Conservation (phyloP, 2,888 invertebrate genomes). For the Rugalucina vietnamica region DNA sequence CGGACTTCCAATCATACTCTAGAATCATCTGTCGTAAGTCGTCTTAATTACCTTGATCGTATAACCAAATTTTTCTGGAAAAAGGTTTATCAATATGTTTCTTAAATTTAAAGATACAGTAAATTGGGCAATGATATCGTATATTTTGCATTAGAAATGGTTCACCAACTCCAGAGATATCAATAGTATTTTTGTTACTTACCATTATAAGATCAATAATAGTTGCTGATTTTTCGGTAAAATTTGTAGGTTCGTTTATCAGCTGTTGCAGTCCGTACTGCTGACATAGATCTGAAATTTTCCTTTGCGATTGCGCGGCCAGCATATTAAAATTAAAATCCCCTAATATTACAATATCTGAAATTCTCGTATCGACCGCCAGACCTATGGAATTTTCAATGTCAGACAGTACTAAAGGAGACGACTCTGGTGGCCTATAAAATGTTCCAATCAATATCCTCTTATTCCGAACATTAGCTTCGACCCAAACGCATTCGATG, state of each 20-base stretch:
- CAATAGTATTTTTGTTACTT: too few relatives aligned
- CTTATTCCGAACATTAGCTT: neutral
- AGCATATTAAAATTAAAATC: slow-evolving; percentile 1
- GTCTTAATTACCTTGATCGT: neutral
- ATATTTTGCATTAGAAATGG: too few relatives aligned
- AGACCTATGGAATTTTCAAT: neutral
- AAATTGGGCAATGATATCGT: too few relatives aligned
- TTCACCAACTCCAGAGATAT: too few relatives aligned
- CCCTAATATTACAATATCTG: too few relatives aligned
- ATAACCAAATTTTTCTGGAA: neutral
- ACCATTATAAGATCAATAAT: too few relatives aligned
- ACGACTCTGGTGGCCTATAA: neutral
- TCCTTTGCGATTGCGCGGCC: neutral
- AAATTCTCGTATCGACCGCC: too few relatives aligned
- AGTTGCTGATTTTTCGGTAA: neutral
- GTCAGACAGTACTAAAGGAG: neutral
- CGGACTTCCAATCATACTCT: neutral
- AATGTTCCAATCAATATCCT: neutral
- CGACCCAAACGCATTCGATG: slow-evolving; percentile 3
- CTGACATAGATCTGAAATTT: neutral
- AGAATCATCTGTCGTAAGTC: neutral
- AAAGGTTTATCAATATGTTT: neutral
- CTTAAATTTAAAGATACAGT: neutral
- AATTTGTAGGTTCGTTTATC: neutral
- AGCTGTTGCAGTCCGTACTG: neutral